Evolutionary conservation across 2,113 vertebrate species (phyloP).

Genomic region (Pitta sordida): DNA sequence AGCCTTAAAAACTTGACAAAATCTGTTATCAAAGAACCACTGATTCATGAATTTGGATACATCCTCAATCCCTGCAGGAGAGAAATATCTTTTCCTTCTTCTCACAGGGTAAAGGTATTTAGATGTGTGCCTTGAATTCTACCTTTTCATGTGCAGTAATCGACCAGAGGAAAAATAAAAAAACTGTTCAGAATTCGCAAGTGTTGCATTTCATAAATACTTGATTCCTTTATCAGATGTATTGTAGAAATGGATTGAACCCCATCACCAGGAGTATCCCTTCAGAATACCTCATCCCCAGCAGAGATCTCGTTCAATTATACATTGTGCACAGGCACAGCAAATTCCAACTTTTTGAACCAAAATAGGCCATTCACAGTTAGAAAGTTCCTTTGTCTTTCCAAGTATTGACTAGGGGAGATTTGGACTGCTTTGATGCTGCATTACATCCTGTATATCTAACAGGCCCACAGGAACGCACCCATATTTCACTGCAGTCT

Average conservation of each 20-base stretch:
- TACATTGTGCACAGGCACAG: neutral
- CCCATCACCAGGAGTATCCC: neutral
- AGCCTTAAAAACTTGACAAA: neutral
- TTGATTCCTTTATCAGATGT: neutral
- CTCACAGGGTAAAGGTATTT: neutral
- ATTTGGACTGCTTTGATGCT: neutral
- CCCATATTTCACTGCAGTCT: slow-evolving; percentile 5
- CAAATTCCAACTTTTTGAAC: neutral
- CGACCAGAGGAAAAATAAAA: neutral
- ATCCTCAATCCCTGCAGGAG: neutral
- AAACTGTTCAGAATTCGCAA: neutral
- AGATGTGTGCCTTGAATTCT: neutral
- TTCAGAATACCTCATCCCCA: neutral
- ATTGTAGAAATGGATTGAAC: slow-evolving; percentile 9
- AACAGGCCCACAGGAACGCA: neutral
- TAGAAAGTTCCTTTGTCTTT: slow-evolving; percentile 1
- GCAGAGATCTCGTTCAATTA: neutral
- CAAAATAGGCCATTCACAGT: neutral
- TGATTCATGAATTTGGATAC: neutral
- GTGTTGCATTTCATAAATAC: neutral
- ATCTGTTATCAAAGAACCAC: neutral
- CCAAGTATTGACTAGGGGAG: neutral
- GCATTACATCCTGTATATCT: neutral
- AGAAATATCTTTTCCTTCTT: neutral
- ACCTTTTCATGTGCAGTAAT: neutral